Base-by-base conservation (phyloP, 2,888 invertebrate genomes). In the Lepidocyrtoides sp. region DNA sequence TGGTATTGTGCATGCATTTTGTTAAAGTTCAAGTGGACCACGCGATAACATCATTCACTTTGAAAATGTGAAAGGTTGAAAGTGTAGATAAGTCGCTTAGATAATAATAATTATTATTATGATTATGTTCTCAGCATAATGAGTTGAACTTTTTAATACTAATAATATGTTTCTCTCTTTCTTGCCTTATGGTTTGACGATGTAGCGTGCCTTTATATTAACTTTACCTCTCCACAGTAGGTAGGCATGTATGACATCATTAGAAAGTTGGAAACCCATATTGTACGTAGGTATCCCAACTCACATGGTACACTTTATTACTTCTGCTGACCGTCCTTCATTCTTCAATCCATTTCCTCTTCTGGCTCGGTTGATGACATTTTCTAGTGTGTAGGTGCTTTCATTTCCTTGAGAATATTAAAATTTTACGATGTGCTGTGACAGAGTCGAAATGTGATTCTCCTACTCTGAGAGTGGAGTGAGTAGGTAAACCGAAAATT, bases 1-100 rank as follows among this genome's bases (percentile, higher is more conserved):
- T n/a, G n/a, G n/a, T n/a, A n/a, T n/a, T 10, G 23, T 72, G 44
- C 77, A 51, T 51, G 51, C 48, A 51, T 77, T 51, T 32, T 77
- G 51, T 77, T 51, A 77, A 75, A 84, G 86, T 57, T 60, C 86
- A 79, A 63, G 77, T 66, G 41, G 57, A 75, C 79, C 87, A 87
- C 87, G 87, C 87, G 79, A 87, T 79, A 48, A 87, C 63, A 79
- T 87, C 87, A 79, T 84, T 84, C 69, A 84, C 69, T 84, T 84
- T 32, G 29, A 48, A 20, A 41, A 20, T 85, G 41, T 51, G 75
- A 69, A 51, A 48, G 41, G 84, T 54, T 86, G 86, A 41, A 44
- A 44, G 17, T 79, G 81, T 81, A 86, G 75, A 86, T 77, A 79
- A 77, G 79, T 77, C 79, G 48, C 75, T 86, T 77, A 77, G 75